These are phyloP conservation scores for Himantopus leucocephalus DNA, from an alignment of 2,113 vertebrate genomes.

Conservation along the genomic window DNA sequence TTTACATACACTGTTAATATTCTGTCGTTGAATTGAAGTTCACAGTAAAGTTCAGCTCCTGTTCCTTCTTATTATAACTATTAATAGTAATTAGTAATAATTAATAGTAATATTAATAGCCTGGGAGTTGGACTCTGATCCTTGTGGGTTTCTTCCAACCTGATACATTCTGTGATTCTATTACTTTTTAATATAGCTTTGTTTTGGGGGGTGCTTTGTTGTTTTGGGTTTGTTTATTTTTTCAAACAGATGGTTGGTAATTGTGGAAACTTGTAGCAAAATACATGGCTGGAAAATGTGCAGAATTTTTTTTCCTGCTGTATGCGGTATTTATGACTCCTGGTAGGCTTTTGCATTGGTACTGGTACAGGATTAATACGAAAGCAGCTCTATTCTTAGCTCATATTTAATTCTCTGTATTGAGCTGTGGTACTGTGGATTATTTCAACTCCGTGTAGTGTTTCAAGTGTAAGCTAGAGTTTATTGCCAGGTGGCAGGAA, in stretches of 20 bases:
- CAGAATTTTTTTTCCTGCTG: neutral
- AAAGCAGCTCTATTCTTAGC: slow-evolving; percentile 44
- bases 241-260: neutral
- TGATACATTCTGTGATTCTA: neutral
- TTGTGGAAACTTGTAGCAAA: neutral
- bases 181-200: neutral
- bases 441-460: slow-evolving; percentile 50
- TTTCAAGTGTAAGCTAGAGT: slow-evolving; percentile 61
- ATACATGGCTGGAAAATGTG: neutral
- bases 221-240: neutral
- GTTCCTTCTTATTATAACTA: neutral
- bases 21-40: neutral
- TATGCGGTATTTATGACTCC: neutral
- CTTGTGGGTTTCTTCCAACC: neutral
- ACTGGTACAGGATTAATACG: neutral
- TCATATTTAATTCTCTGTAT: slow-evolving; percentile 27
- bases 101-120: neutral
- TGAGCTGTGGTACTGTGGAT: neutral
- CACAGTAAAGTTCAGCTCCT: neutral
- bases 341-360: neutral
- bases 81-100: neutral
- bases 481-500: slow-evolving; percentile 71
- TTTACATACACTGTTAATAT: neutral
- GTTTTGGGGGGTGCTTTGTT: neutral
- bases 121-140: neutral